A percentile compares a stretch with the other conserved stretches of the same genome.
These are phyloP conservation scores for Pseudomyrmex gracilis DNA, from an alignment of 1,140 invertebrate genomes.

Conservation along the genomic window DNA sequence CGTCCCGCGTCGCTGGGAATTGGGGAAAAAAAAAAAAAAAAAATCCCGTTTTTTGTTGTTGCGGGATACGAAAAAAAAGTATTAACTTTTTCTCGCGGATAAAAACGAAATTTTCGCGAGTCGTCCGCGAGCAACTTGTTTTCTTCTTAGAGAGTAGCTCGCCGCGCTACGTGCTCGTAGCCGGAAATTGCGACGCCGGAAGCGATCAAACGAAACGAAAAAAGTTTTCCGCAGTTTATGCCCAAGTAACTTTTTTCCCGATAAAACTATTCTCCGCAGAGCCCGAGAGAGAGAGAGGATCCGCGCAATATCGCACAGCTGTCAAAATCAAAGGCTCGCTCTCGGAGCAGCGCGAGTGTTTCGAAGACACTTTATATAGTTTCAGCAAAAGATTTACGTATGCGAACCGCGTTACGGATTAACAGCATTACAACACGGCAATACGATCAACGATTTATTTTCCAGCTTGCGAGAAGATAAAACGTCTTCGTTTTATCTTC, in stretches of 20 bases:
- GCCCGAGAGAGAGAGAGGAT: not conserved
- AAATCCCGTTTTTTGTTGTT: not conserved
- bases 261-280: not conserved
- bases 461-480: not conserved
- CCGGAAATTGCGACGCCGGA: constrained; percentile 41
- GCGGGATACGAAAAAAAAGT: not conserved
- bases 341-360: not conserved
- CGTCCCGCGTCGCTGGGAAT: not conserved
- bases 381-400: not conserved
- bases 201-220: constrained; percentile 20
- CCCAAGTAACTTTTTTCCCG: constrained; percentile 30
- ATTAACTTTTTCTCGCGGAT: not conserved
- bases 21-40: not conserved
- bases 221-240: constrained; percentile 21
- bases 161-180: not conserved
- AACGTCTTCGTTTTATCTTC: constrained; percentile 26
- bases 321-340: constrained; percentile 15
- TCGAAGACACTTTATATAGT: not conserved
- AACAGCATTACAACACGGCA: not conserved
- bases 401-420: not conserved
- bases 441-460: not conserved
- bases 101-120: constrained; percentile 40
- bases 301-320: constrained; percentile 14
- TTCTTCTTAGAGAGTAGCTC: constrained; percentile 13
- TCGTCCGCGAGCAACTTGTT: constrained; percentile 1